A percentile compares a stretch with the other conserved stretches of the same genome.
Conservation (phyloP, 1,140 invertebrate species). For the Uloborus diversus region DNA sequence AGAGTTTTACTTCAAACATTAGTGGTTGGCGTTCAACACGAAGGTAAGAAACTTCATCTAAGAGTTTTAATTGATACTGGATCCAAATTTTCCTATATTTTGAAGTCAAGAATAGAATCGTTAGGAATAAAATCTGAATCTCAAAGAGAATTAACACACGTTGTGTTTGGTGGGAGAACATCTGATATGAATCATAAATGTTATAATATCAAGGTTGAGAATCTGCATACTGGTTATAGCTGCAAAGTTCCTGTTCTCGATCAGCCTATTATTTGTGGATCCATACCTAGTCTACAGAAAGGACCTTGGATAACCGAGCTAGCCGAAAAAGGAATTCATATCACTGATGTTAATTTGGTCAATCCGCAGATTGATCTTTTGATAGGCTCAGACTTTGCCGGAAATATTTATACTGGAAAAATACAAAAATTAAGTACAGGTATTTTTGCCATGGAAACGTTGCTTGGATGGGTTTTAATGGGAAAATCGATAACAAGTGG, state of each 20-base stretch:
- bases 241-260: constrained; percentile 4
- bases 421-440: constrained; percentile 59
- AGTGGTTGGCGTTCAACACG: too few species aligned
- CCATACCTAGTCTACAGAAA: constrained; percentile 1
- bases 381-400: constrained; percentile 10
- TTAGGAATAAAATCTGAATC: too few species aligned
- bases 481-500: not conserved
- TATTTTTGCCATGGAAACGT: constrained; percentile 61
- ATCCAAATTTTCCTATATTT: too few species aligned
- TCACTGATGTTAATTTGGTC: not conserved
- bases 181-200: constrained; percentile 6
- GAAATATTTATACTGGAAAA: constrained; percentile 61
- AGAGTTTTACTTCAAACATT: too few species aligned
- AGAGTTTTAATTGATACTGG: too few species aligned
- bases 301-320: constrained; percentile 2
- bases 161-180: not conserved
- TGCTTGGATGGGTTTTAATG: constrained; percentile 61
- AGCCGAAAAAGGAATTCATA: not conserved
- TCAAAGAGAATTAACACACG: constrained; percentile 17
- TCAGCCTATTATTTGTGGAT: not conserved
- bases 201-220: constrained; percentile 1
- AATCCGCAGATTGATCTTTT: constrained; percentile 12
- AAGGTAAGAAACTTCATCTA: too few species aligned
- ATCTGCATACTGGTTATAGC: not conserved
- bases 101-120: too few species aligned